Evolutionary conservation across 2,888 invertebrate genomes (phyloP), one percentile per base, ranked within the genome.

Genomic region (Pharmacophagus antenor): DNA sequence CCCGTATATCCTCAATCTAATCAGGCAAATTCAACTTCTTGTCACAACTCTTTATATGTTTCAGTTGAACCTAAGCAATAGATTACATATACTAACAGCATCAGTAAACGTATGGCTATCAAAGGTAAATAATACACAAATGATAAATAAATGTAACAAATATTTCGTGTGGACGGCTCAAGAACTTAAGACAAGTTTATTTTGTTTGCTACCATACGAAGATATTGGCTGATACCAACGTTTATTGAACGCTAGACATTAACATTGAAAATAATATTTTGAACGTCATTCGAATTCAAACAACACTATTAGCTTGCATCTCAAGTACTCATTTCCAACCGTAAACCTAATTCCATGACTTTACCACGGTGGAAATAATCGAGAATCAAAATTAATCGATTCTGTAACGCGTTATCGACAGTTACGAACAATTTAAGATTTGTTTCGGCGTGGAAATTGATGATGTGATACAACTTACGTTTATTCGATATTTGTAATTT

Each of bases 381-480:
- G 44, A 47, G 55, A 25, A 46, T 52, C 47, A 47, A 61, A 61
- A 46, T 56, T 61, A 61, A 61, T 61, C 60, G 56, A 61, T 61
- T 61, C 47, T 25, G 60, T 56, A 56, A 42, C 51, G 52, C 56
- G 50, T 61, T 61, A 52, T 56, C 25, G 51, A 61, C 60, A 61
- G 60, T 61, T 61, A 51, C 56, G 56, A 61, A 52, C 60, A 56
- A 61, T 56, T 56, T 56, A 15, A 20, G 47, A 61, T 61, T 61
- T 8, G 51, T 21, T 41, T 23, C 52, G 51, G 20, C 25, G 23
- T 41, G 46, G 47, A 56, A 61, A 18, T 37, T 12, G 31, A 10
- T 27, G 49, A 50, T 54, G 23, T 47, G 56, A 56, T 61, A 47
- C 55, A 47, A 46, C 46, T 44, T 21, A 12, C 41, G 23, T 53